Percentiles rank a stretch among this genome's conserved stretches.
phyloP scores from a whole-genome alignment of 2,797 vertebrate genomes.

The Poliocrania exsul region DNA sequence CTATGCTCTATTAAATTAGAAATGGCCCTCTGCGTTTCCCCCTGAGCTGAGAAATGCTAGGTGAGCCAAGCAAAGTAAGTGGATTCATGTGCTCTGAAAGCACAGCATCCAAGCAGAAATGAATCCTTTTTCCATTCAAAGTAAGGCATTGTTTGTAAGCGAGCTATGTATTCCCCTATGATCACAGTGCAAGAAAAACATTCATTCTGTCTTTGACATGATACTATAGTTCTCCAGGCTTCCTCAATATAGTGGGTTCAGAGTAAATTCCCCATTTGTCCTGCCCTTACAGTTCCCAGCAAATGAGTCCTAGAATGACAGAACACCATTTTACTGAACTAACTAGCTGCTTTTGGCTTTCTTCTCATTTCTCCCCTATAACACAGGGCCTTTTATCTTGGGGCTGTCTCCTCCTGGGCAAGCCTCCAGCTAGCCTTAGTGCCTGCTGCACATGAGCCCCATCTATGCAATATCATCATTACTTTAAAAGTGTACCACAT shows the following conservation, averaged over 20 bases:
- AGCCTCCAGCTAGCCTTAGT: conserved; percentile 26
- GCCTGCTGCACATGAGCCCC: conserved; percentile 30
- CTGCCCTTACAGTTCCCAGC: not conserved
- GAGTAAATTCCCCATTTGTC: conserved; percentile 4
- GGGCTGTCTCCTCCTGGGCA: conserved; percentile 42
- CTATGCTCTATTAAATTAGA: not conserved
- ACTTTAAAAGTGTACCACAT: conserved; percentile 36
- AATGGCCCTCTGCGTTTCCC: not conserved
- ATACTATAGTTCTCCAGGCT: not conserved
- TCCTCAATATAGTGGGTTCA: not conserved
- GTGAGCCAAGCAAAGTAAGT: not conserved
- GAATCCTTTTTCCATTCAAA: not conserved
- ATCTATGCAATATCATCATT: not conserved
- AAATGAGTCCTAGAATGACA: conserved; percentile 27
- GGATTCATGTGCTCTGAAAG: not conserved
- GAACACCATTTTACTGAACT: conserved; percentile 37
- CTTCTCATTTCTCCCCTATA: not conserved
- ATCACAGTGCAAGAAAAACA: not conserved
- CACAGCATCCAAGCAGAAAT: not conserved
- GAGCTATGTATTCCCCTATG: not conserved
- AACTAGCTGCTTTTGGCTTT: conserved; percentile 45
- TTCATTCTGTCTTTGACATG: not conserved
- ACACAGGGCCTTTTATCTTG: conserved; percentile 57
- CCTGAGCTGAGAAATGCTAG: not conserved
- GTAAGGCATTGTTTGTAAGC: not conserved